Evolutionary conservation across 1,140 invertebrate species (phyloP), one percentile per base, ranked within the genome.

Genomic region (Meloidogyne floridensis): DNA sequence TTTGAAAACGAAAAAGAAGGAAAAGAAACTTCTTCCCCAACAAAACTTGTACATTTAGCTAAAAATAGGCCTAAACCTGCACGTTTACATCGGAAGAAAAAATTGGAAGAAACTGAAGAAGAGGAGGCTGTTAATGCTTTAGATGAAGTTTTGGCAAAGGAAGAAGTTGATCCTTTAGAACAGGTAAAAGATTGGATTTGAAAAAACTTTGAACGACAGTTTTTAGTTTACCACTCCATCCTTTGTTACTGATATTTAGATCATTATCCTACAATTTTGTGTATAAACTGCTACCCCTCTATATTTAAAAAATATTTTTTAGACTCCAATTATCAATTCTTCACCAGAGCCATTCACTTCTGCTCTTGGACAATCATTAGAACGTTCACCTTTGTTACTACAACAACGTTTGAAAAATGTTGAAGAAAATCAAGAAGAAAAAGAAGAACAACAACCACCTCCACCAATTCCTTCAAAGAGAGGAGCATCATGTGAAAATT

Each of bases 41-140:
- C 43, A 51, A 81, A 59, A 13, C 70, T 84, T 18, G 75, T 78
- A 6, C 83, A 84, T 73, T 77, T 84, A 54, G 76, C 71, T 18
- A 84, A 84, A 59, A 43, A 70, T 47, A 32, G 83, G 15, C 83
- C 83, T 10, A 84, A 51, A 69, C 83, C 83, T 51, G 80, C 83
- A 43, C 74, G 81, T 32, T 74, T 18, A 15, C 54, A 81, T 54
- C 18, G 20, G 20, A 59, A 47, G 71, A 74, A 70, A 74, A 56
- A 56, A 18, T 65, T 65, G 53, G 20, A 47, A 74, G 72, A 47
- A 15, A 74, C 72, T 9, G 53, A 54, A 74, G 53, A 51, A 54
- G 72, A 74, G 7, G 72, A 47, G 10, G 47, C n/a, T 4, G 43
- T 56, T 32, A 65, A 65, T 9, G 43, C 59, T n/a, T n/a, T 65